Base-by-base conservation (phyloP, 2,113 vertebrate genomes). In the Dendrocopos noguchii region DNA sequence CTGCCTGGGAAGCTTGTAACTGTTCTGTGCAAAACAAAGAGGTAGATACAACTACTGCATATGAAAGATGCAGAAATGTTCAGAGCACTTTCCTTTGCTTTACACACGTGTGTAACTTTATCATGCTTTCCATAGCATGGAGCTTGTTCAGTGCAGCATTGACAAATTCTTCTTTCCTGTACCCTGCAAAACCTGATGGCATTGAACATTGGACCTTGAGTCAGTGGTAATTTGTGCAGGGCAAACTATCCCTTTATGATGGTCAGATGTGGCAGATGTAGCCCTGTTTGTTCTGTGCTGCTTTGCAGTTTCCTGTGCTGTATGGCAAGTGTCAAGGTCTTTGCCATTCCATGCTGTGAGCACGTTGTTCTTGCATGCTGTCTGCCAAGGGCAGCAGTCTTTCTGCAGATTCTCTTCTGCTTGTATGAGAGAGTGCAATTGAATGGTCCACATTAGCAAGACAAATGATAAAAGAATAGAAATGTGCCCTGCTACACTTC, bases 161-260 rank as follows among this genome's bases (percentile, higher is more conserved):
- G 63, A 42, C 66, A 87, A 6, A 16, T 10, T 46, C 39, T 39
- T 61, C 42, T 80, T 73, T 83, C 42, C n/a, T 42, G 12, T 52
- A 21, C 34, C 57, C 19, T 61, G 42, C 25, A 66, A 83, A 63
- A 18, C 28, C 28, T 17, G 56, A 36, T 46, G 20, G 44, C 61
- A 68, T 46, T 85, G 80, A 91, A 78, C 93, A n/a, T 65, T 90
- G 92, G 85, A 91, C 90, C 88, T 75, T 74, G 80, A 85, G 29
- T 67, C 64, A 9, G 0, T 10, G 19, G 15, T 55, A 36, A 70
- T 71, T 57, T 78, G 0, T 46, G 42, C 19, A 79, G 77, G 61
- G 36, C 21, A 73, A 34, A 10, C 61, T 47, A 22, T 74, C 20
- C 22, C 53, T 83, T 29, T 66, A 53, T 88, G 79, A 29, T 67